Percentiles rank a stretch among this genome's conserved stretches.
Conservation (phyloP, 2,113 vertebrate genomes). For the Tachysurus fulvidraco region DNA sequence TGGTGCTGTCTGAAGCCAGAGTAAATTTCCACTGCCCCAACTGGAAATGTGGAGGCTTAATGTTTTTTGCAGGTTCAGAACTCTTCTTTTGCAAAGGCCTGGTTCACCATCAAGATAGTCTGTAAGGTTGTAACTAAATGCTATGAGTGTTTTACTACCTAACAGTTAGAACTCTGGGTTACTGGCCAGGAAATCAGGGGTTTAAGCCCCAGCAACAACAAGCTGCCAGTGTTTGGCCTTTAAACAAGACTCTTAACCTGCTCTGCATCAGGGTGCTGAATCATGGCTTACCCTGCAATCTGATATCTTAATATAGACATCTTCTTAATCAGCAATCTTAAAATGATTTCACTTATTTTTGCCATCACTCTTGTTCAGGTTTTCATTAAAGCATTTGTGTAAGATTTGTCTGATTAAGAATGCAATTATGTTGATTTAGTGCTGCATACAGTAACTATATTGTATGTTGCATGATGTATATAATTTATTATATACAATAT, state of each 20-base stretch:
- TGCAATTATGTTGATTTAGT: background rate
- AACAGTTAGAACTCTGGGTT: too few species aligned
- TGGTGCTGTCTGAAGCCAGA: background rate
- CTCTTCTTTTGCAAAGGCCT: background rate
- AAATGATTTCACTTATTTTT: background rate
- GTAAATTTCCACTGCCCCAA: constrained; percentile 41
- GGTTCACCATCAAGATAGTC: background rate
- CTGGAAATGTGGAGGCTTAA: background rate
- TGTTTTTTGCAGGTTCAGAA: constrained; percentile 5
- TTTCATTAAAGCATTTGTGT: constrained; percentile 2
- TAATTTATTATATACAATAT: too few species aligned
- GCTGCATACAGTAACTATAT: too few species aligned
- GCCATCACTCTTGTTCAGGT: background rate
- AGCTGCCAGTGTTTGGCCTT: too few species aligned
- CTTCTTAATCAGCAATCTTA: background rate
- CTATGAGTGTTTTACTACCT: background rate
- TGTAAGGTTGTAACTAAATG: background rate
- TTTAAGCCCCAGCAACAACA: too few species aligned
- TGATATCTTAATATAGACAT: too few species aligned
- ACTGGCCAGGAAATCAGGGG: too few species aligned
- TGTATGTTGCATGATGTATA: too few species aligned
- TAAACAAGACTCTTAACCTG: too few species aligned
- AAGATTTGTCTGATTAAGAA: background rate
- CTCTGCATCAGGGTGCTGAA: too few species aligned
- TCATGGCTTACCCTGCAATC: too few species aligned